A percentile compares a stretch with the other conserved stretches of the same genome.
phyloP scores from a whole-genome alignment of 2,113 vertebrate species.

The Piprites chloris region DNA sequence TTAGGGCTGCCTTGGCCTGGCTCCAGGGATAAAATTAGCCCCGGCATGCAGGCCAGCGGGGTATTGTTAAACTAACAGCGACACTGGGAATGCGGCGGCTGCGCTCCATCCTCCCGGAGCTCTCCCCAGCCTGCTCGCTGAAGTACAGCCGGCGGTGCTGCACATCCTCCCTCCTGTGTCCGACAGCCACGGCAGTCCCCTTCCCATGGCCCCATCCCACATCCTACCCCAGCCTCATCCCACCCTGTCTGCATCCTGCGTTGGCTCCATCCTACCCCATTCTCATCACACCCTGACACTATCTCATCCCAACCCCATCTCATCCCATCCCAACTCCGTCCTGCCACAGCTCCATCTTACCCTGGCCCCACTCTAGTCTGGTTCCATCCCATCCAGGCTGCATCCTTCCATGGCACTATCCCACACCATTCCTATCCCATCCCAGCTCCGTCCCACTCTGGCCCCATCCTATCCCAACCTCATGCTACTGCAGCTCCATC shows the following conservation, averaged over 20 bases:
- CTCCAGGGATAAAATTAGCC: constrained; percentile 56
- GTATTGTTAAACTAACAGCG: background rate
- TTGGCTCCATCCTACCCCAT: accelerated
- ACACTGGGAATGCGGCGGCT: background rate
- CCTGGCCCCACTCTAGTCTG: no score
- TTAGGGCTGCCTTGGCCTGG: background rate
- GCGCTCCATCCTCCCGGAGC: background rate
- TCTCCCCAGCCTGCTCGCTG: background rate
- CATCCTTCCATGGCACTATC: background rate
- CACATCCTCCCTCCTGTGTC: background rate
- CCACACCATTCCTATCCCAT: background rate
- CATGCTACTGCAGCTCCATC: background rate
- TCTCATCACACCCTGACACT: background rate
- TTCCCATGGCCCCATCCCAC: background rate
- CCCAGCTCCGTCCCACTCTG: background rate
- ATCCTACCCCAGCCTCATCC: background rate
- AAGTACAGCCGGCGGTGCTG: background rate
- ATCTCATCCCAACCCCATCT: background rate
- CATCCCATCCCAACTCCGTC: no score
- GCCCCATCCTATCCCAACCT: background rate
- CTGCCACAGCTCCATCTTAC: background rate
- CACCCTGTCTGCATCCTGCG: accelerated
- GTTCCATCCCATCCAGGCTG: background rate
- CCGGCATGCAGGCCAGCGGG: background rate
- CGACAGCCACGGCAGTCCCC: background rate